Percentiles rank a stretch among this genome's conserved stretches.
Evolutionary conservation across 2,797 vertebrate genomes (phyloP).

Genomic region (Todus mexicanus): DNA sequence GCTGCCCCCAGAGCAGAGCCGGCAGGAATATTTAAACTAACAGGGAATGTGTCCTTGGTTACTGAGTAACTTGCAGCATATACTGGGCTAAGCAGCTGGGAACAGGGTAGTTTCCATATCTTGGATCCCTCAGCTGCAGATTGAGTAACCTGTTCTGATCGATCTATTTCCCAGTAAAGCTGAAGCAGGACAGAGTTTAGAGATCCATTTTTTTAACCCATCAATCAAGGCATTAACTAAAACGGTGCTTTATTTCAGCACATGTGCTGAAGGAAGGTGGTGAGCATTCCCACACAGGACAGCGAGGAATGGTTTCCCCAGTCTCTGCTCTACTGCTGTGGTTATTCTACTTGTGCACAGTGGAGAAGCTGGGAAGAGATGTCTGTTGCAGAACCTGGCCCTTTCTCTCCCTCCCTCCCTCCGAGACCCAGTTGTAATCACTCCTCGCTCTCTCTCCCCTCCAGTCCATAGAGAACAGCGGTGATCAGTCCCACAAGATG

Average conservation of each 20-base stretch:
- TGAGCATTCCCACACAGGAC: background rate
- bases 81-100: background rate
- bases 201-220: background rate
- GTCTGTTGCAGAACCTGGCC: background rate
- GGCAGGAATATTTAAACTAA: background rate
- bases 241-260: background rate
- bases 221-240: background rate
- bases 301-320: background rate
- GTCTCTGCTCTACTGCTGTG: background rate
- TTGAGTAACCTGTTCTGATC: background rate
- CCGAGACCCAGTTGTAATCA: background rate
- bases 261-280: background rate
- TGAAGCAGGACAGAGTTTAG: background rate
- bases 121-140: background rate
- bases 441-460: background rate
- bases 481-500: conserved; percentile 89
- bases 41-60: background rate
- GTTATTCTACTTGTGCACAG: background rate
- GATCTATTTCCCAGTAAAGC: background rate
- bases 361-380: background rate
- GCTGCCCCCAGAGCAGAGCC: background rate
- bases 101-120: background rate
- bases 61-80: background rate
- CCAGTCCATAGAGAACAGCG: conserved; percentile 70
- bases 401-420: background rate